These are phyloP conservation scores for Resseliella maxima DNA, from an alignment of 2,888 invertebrate species.

Conservation along the genomic window DNA sequence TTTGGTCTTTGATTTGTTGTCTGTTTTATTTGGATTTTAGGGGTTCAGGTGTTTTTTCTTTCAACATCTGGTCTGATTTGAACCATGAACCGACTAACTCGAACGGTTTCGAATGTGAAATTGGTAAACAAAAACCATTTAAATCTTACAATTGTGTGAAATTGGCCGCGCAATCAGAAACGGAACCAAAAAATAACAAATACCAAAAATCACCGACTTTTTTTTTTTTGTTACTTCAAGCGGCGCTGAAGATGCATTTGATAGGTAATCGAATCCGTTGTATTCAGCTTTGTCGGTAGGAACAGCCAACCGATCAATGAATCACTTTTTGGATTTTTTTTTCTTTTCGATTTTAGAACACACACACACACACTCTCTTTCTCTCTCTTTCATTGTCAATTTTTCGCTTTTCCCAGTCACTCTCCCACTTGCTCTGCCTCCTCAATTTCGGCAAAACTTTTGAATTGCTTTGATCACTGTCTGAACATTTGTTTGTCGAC, in stretches of 20 bases:
- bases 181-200: background rate
- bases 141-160: constrained; percentile 34
- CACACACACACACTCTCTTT: too few relatives aligned
- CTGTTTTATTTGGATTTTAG: background rate
- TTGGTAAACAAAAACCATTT: constrained; percentile 41
- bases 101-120: constrained; percentile 1
- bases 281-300: constrained; percentile 39
- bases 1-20: background rate
- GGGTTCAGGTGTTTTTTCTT: constrained; percentile 1
- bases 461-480: background rate
- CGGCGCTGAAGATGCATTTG: constrained; percentile 44
- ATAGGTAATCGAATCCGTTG: constrained; percentile 19
- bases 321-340: constrained; percentile 4
- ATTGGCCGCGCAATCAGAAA: constrained; percentile 37
- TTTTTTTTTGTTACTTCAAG: background rate
- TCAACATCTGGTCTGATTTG: constrained; percentile 3
- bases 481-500: constrained; percentile 39
- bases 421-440: too few relatives aligned
- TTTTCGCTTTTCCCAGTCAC: too few relatives aligned
- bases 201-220: background rate
- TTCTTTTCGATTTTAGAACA: background rate
- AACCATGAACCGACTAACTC: background rate
- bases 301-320: constrained; percentile 22
- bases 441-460: background rate
- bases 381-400: too few relatives aligned